Base-by-base conservation (phyloP, 2,797 vertebrate species). In the Eurystomus glaucurus region DNA sequence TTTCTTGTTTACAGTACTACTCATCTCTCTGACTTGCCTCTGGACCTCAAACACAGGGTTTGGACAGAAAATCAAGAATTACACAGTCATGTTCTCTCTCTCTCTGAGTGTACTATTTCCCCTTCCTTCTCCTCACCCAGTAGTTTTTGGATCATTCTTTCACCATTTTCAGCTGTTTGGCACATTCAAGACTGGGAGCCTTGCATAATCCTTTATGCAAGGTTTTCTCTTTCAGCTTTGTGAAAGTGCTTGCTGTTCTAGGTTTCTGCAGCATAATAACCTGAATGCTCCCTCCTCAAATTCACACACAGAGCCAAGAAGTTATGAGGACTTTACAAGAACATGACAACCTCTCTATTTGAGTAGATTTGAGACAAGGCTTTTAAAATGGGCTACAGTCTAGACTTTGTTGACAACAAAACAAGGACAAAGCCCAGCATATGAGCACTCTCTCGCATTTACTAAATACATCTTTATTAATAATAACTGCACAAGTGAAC, bases 391-490 rank as follows among this genome's bases (percentile, higher is more conserved):
- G 26, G 7, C 58, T 84, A 45, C 31, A 60, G 5, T 48, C 14
- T 52, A 71, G 19, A 33, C 8, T 81, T 75, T 54, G 6, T 22
- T 64, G 45, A 61, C 28, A 77, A 55, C 5, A 77, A 72, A 86
- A 64, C 29, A 76, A 41, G 41, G 41, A 26, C 11, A 80, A 62
- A 58, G 6, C 1, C 29, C 35, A 79, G 14, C 16, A 25, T 33
- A 75, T 10, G 23, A 85, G 33, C 26, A 86, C 31, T 57, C 41
- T 48, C 31, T 62, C 12, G 0, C 4, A 48, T 72, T 91, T 60
- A 79, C 11, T 90, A 48, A 91, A 52, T 90, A 61, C 8, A 58
- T 37, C 25, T 97, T 97, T 95, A 96, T 96, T 98, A 79, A 66
- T 60, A 64, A 35, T 55, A 37, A 52, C 64, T 77, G 52, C 64